A percentile compares a stretch with the other conserved stretches of the same genome.
Evolutionary conservation across 2,888 invertebrate genomes (phyloP).

Genomic region (Napeogenes sylphis): DNA sequence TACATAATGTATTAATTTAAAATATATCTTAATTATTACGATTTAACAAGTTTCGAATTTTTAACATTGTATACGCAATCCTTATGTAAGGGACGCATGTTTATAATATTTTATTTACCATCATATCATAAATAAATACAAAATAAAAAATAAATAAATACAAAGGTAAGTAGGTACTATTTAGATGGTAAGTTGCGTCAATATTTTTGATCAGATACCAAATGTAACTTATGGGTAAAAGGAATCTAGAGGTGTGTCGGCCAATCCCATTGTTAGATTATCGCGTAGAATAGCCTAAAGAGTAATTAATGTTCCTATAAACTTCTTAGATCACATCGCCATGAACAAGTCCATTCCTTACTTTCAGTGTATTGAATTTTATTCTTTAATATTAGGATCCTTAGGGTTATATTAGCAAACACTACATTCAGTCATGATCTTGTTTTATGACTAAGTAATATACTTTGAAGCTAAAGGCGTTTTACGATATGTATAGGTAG

Average conservation of each 20-base stretch:
- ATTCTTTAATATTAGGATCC: slow-evolving; percentile 28
- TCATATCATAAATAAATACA: no score
- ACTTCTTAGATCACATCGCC: slow-evolving; percentile 34
- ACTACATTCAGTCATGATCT: slow-evolving; percentile 24
- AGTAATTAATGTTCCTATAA: slow-evolving; percentile 55
- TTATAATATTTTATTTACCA: no score
- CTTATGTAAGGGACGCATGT: no score
- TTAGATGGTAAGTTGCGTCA: no score
- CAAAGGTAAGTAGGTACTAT: no score
- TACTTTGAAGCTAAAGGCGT: slow-evolving; percentile 39
- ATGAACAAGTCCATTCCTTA: slow-evolving; percentile 16
- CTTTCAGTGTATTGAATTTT: slow-evolving; percentile 11
- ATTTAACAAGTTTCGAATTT: no score
- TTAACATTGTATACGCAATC: no score
- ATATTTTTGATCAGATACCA: no score
- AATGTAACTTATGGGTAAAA: slow-evolving; percentile 3
- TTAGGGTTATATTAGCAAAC: slow-evolving; percentile 22
- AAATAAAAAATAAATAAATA: no score
- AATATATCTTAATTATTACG: no score
- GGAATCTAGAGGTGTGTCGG: slow-evolving; percentile 21
- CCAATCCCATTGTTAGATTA: slow-evolving; percentile 28
- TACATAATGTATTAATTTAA: no score
- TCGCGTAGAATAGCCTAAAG: slow-evolving; percentile 36
- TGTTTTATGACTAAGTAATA: slow-evolving; percentile 53
- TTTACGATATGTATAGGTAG: slow-evolving; percentile 28